Evolutionary conservation across 2,113 vertebrate genomes (phyloP).

Genomic region (Pyxicephalus adspersus): DNA sequence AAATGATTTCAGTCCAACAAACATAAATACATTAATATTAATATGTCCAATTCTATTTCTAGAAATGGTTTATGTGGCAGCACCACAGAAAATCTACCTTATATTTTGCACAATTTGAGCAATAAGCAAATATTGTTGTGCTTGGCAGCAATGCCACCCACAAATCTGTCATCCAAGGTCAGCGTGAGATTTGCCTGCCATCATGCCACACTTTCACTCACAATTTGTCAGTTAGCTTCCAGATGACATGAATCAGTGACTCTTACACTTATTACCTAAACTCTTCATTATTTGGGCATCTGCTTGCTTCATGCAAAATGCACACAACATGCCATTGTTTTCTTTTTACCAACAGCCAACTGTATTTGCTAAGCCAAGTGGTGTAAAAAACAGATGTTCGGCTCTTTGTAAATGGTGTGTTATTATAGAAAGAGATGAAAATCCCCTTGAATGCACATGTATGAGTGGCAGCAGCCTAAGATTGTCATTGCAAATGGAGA

Average conservation of each 20-base stretch:
- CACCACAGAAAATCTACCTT: no score
- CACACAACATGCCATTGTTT: conserved; percentile 51
- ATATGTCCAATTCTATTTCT: neutral
- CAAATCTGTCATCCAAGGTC: conserved; percentile 31
- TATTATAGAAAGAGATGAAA: conserved; percentile 40
- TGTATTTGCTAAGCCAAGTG: conserved; percentile 56
- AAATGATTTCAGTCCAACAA: neutral
- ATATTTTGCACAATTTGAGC: neutral
- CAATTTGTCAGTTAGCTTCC: conserved; percentile 51
- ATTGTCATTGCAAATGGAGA: conserved; percentile 23
- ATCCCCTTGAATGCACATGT: conserved; percentile 17
- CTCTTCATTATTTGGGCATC: conserved; percentile 52
- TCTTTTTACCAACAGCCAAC: conserved; percentile 47
- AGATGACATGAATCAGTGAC: conserved; percentile 45
- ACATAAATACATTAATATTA: neutral
- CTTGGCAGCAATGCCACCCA: conserved; percentile 30
- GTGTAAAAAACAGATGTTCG: conserved; percentile 55
- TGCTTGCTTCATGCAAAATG: conserved; percentile 54
- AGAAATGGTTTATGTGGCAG: neutral
- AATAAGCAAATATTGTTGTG: conserved; percentile 10
- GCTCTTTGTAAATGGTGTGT: conserved; percentile 41
- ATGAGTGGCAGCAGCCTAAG: conserved; percentile 38
- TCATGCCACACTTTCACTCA: conserved; percentile 38
- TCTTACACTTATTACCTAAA: conserved; percentile 53
- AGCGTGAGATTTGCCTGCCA: conserved; percentile 19